Percentiles rank a stretch among this genome's conserved stretches.
Conservation (phyloP, 2,888 invertebrate genomes). For the Chalcis sispes region DNA sequence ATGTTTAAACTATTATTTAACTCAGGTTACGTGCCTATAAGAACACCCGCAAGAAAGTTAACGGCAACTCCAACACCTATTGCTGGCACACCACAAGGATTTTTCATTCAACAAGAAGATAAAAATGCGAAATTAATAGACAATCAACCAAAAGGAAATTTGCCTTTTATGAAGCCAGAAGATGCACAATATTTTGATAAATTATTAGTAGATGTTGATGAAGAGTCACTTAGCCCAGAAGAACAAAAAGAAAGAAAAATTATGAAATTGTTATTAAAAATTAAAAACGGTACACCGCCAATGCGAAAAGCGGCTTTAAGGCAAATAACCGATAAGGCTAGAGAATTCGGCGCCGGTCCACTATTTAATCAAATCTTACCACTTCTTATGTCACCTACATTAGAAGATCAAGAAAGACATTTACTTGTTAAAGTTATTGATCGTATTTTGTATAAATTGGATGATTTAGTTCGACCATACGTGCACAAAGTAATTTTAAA, state of each 20-base stretch:
- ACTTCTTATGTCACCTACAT: constrained; percentile 98
- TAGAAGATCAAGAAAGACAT: constrained; percentile 99
- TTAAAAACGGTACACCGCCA: constrained; percentile 99
- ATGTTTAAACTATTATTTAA: neutral
- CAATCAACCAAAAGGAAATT: constrained; percentile 97
- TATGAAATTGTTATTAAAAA: constrained; percentile 98
- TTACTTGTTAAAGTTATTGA: constrained; percentile 99
- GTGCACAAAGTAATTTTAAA: constrained; percentile 89
- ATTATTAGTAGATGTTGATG: constrained; percentile 97
- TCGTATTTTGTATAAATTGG: constrained; percentile 97
- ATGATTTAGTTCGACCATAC: constrained; percentile 98
- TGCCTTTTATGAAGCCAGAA: constrained; percentile 99
- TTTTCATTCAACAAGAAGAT: constrained; percentile 96
- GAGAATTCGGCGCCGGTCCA: constrained; percentile 98
- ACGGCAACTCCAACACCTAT: constrained; percentile 99
- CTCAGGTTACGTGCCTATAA: constrained; percentile 93
- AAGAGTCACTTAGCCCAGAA: constrained; percentile 95
- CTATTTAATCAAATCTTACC: constrained; percentile 99
- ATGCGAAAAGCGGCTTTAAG: constrained; percentile 98
- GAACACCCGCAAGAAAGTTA: constrained; percentile 98
- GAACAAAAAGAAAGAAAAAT: constrained; percentile 99
- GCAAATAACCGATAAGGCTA: constrained; percentile 98
- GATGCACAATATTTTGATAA: constrained; percentile 99
- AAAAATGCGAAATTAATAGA: constrained; percentile 92
- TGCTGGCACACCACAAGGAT: constrained; percentile 93